Percentiles rank a stretch among this genome's conserved stretches.
phyloP scores from a whole-genome alignment of 2,888 invertebrate genomes.

The Quadroppia sp. region DNA sequence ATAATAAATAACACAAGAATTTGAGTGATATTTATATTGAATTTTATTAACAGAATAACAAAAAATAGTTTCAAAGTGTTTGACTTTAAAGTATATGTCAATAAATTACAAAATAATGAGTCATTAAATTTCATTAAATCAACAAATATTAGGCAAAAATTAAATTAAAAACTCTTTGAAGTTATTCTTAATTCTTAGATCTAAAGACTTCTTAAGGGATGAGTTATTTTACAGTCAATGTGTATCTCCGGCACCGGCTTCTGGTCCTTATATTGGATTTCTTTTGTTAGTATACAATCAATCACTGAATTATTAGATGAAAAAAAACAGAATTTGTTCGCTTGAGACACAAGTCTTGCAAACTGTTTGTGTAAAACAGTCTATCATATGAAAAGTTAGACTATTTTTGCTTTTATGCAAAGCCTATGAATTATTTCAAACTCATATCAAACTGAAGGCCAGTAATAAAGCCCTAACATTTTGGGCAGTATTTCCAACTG shows the following conservation, averaged over 20 bases:
- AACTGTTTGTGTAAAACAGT: not conserved
- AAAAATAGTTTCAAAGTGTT: too few relatives aligned
- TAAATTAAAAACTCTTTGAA: not conserved
- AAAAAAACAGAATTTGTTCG: slow-evolving; percentile 2
- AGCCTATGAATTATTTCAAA: not conserved
- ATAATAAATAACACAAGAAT: too few relatives aligned
- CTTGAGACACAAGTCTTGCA: not conserved
- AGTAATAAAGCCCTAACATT: too few relatives aligned
- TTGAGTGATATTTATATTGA: too few relatives aligned
- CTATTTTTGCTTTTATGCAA: not conserved
- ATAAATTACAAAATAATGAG: slow-evolving; percentile 17
- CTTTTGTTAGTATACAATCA: slow-evolving; percentile 26
- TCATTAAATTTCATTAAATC: not conserved
- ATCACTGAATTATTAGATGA: slow-evolving; percentile 22
- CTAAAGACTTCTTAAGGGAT: slow-evolving; percentile 16
- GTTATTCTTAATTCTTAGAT: slow-evolving; percentile 1
- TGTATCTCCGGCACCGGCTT: slow-evolving; percentile 12
- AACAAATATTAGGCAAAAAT: slow-evolving; percentile 8
- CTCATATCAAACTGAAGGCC: too few relatives aligned
- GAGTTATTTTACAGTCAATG: not conserved
- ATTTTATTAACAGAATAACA: too few relatives aligned
- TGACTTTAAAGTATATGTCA: not conserved
- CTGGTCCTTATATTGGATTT: slow-evolving; percentile 16
- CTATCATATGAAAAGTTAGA: not conserved
- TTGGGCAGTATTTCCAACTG: too few relatives aligned